phyloP scores from a whole-genome alignment of 2,888 invertebrate species.

The Epistrophella euchroma region DNA sequence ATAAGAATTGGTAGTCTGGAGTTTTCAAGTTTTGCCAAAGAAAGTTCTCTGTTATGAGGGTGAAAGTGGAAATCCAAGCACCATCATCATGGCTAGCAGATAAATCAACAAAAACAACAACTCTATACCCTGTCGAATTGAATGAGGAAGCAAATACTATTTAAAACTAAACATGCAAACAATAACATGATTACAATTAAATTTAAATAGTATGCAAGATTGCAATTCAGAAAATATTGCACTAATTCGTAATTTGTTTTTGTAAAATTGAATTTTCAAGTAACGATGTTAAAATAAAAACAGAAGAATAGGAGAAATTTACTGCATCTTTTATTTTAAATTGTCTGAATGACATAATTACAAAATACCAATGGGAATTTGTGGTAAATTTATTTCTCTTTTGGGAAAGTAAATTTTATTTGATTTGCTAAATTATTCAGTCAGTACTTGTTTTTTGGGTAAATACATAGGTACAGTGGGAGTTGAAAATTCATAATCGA shows the following conservation, averaged over 20 bases:
- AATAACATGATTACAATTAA: slow-evolving; percentile 45
- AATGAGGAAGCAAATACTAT: slow-evolving; percentile 30
- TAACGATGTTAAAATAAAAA: slow-evolving; percentile 1
- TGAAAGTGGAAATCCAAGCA: slow-evolving; percentile 7
- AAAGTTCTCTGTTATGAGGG: slow-evolving; percentile 28
- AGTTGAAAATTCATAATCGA: neutral
- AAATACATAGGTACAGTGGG: neutral
- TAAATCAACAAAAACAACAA: neutral
- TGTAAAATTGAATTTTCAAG: slow-evolving; percentile 9
- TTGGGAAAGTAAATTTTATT: slow-evolving; percentile 25
- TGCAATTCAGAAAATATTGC: slow-evolving; percentile 54
- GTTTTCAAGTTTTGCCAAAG: slow-evolving; percentile 54
- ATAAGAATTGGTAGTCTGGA: slow-evolving; percentile 61
- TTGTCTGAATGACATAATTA: slow-evolving; percentile 37
- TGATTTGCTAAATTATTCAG: slow-evolving; percentile 31
- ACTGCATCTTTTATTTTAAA: neutral
- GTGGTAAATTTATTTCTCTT: slow-evolving; percentile 10
- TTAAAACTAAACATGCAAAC: slow-evolving; percentile 37
- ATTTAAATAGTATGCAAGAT: slow-evolving; percentile 57
- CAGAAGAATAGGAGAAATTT: neutral
- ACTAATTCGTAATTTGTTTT: slow-evolving; percentile 62
- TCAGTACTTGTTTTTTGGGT: neutral
- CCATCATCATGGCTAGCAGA: slow-evolving; percentile 17
- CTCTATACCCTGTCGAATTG: neutral
- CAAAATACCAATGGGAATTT: neutral